Base-by-base conservation (phyloP, 2,888 invertebrate species). In the Melieria picta region DNA sequence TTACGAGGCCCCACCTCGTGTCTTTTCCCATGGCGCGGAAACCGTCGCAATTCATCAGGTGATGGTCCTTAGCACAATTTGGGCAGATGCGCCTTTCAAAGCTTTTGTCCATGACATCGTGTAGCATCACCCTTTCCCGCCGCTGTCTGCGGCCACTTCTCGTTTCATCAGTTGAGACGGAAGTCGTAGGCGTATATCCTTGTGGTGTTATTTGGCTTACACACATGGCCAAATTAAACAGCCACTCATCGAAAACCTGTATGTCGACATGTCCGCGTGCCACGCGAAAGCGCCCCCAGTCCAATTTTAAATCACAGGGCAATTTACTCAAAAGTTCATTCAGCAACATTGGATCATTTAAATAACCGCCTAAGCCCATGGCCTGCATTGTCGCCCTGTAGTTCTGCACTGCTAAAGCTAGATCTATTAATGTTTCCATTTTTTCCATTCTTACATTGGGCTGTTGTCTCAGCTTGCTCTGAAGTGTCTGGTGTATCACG, bases 321-420 rank as follows among this genome's bases (percentile, higher is more conserved):
- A 74, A 55, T 42, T 71, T 71, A 4, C 62, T 68, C 2, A 72
- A 57, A 4, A 72, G 7, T 50, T 74, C 65, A 61, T 68, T 62
- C 13, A 73, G 52, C 45, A 73, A 57, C 57, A 56, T 71, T 2
- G 65, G 65, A 55, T 69, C 68, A 52, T 5, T 72, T 42, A 72
- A 68, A 58, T 74, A 72, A 9, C 65, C 65, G 4, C 65, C 52
- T 4, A 71, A 45, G 4, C 66, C 43, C 5, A 52, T 47, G 13
- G 72, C 68, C 4, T 68, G 62, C 3, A 68, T 72, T 7, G 71
- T 74, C 0, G 69, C 61, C 30, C 72, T 68, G 57, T 67, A 46
- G 58, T 72, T 74, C 47, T 61, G 61, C 7, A 61, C 61, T 10
- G 61, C 45, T 11, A 61, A n/a, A 9, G 61, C 10, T 6, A 46